Evolutionary conservation across 92 coral and sea anemone genomes (phyloP), one percentile per base, ranked within the genome.

Genomic region (Galaxea fascicularis): DNA sequence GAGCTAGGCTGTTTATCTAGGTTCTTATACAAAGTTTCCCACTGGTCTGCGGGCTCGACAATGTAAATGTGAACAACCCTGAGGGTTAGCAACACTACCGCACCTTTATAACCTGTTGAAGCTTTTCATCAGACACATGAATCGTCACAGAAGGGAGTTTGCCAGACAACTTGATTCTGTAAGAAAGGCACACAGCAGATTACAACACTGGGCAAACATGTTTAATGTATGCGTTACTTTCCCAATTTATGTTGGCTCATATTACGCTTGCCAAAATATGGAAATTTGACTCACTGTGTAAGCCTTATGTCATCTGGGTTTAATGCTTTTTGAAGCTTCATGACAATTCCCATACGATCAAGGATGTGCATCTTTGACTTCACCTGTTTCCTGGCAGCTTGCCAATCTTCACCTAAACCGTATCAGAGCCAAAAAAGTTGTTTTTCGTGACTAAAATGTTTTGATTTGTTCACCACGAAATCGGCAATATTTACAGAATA

Each of bases 221-320:
- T 10, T 49, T 35, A 35, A 35, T 2, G 6, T n/a, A n/a, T 6
- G 2, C 6, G 41, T 35, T 35, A 35, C 41, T 35, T 35, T 35
- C 2, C 28, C 9, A 49, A 49, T 2, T 49, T 49, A 49, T 0
- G 13, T 15, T 10, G 15, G 1, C n/a, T n/a, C n/a, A n/a, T 15
- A 22, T 21, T 11, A 25, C 10, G 3, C 30, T 4, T 27, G 15
- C 4, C 13, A 4, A 56, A 16, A 65, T 12, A 4, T 17, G 10
- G 27, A 11, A 9, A 90, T 35, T 35, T 35, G 6, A 35, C 98
- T 91, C 77, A 96, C 99, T 96, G 99, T 54, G 99, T 77, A n/a
- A 96, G 95, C 39, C 99, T 80, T 28, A 96, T 86, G 76, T 96
- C 99, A 71, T 96, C 98, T 39, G 99, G 98, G 49, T 93, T 95